phyloP scores from a whole-genome alignment of 2,113 vertebrate species.

The Trematocara stigmaticum region DNA sequence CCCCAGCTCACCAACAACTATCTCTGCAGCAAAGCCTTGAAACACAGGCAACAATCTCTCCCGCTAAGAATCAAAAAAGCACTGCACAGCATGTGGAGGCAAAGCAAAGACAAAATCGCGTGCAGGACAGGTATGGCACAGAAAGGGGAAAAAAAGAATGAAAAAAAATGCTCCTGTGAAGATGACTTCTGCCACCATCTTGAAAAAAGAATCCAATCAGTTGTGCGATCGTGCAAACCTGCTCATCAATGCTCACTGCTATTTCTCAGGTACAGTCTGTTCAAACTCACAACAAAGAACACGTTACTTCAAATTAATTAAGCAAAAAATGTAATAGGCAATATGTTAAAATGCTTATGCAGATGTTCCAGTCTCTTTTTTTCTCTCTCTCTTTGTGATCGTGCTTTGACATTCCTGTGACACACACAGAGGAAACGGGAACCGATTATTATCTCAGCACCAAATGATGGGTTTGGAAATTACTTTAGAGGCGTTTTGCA shows the following conservation, averaged over 20 bases:
- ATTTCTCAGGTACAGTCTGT: slow-evolving; percentile 33
- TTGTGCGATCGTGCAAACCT: slow-evolving; percentile 21
- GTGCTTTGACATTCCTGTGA: slow-evolving; percentile 44
- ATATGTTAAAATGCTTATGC: not conserved
- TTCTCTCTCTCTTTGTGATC: not conserved
- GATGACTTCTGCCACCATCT: slow-evolving; percentile 4
- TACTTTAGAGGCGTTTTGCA: slow-evolving; percentile 17
- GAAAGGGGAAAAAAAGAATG: not conserved
- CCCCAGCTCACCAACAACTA: slow-evolving; percentile 66
- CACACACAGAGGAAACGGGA: slow-evolving; percentile 18
- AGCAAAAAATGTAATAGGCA: not conserved
- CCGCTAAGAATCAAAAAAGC: slow-evolving; percentile 8
- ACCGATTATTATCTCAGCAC: slow-evolving; percentile 51
- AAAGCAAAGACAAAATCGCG: not conserved
- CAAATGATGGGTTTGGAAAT: slow-evolving; percentile 54
- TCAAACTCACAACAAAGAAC: not conserved
- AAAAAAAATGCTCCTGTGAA: not conserved
- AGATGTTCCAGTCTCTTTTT: not conserved
- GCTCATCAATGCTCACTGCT: not conserved
- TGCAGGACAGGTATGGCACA: not conserved
- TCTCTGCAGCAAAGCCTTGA: slow-evolving; percentile 61
- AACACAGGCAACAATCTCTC: slow-evolving; percentile 17
- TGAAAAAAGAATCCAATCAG: slow-evolving; percentile 4
- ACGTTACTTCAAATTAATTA: not conserved
- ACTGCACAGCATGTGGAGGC: slow-evolving; percentile 13